Base-by-base conservation (phyloP, 2,113 vertebrate genomes). In the Catharus minimus region DNA sequence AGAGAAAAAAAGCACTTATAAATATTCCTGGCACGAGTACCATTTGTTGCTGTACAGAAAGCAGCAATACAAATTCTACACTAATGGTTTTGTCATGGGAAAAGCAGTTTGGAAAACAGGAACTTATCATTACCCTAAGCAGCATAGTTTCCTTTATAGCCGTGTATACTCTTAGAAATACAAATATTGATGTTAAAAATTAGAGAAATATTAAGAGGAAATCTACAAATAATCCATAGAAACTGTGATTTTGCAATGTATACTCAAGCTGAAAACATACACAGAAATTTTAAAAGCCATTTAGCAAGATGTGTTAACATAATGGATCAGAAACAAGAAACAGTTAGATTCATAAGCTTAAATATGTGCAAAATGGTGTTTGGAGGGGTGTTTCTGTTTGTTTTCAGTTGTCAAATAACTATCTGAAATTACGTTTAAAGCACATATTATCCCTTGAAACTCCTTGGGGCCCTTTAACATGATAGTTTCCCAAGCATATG, bases 51-150 rank as follows among this genome's bases (percentile, higher is more conserved):
- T 57, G 3, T 41, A 58, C 30, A 61, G 41, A 93, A 92, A 86
- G 55, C 39, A 83, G 36, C 62, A 86, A 92, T 91, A 77, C 53
- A 86, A 72, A 82, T 92, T 88, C 87, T 72, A 49, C 73, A 64
- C n/a, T 69, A 91, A 95, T 76, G 43, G 10, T 77, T 96, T 87
- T 72, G 76, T 86, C 79, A 66, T 36, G 74, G 65, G 58, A 91
- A 96, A 93, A 89, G 39, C 86, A 91, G 82, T 94, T 93, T 78
- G 62, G 65, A 88, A 91, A 94, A 78, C 26, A 78, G 66, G 64
- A 93, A 79, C 39, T 30, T 87, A 56, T 89, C 60, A 94, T 92
- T 94, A 87, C 74, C 55, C 24, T 77, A 72, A 94, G 57, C 67
- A 83, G 23, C 69, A 49, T 10, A 71, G 27, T 87, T 72, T 91